phyloP scores from a whole-genome alignment of 2,888 invertebrate genomes.

The Thalpophila matura region DNA sequence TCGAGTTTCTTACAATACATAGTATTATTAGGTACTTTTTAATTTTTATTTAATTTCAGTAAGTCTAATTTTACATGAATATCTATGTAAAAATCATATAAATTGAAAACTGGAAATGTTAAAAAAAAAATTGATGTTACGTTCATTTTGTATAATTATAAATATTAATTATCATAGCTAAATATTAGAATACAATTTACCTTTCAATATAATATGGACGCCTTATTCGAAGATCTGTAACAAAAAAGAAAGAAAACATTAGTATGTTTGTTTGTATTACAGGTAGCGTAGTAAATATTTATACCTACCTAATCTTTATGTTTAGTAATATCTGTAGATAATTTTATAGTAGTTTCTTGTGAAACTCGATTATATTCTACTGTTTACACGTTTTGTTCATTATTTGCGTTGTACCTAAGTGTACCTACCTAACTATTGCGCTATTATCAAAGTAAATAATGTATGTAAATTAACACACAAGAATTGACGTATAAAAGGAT shows the following conservation, averaged over 20 bases:
- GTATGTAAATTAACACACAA: background rate
- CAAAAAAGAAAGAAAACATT: constrained; percentile 34
- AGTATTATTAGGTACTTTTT: too few relatives aligned
- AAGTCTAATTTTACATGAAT: too few relatives aligned
- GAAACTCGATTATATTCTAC: background rate
- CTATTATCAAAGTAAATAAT: background rate
- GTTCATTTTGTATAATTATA: too few relatives aligned
- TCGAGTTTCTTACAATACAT: too few relatives aligned
- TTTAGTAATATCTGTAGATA: background rate
- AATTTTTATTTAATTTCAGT: too few relatives aligned
- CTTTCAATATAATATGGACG: constrained; percentile 48
- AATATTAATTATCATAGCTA: too few relatives aligned
- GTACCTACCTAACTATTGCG: too few relatives aligned
- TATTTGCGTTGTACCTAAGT: background rate
- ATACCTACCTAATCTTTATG: background rate
- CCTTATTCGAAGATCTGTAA: constrained; percentile 48
- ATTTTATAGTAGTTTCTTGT: constrained; percentile 17
- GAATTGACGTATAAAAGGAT: background rate
- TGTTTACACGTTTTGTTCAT: background rate
- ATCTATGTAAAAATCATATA: too few relatives aligned
- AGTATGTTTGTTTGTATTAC: constrained; percentile 7
- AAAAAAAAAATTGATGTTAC: too few relatives aligned
- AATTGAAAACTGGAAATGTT: too few relatives aligned
- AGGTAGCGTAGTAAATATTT: background rate
- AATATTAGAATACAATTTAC: constrained; percentile 34